Evolutionary conservation across 2,888 invertebrate genomes (phyloP), one percentile per base, ranked within the genome.

Genomic region (Lomographa bimaculata): DNA sequence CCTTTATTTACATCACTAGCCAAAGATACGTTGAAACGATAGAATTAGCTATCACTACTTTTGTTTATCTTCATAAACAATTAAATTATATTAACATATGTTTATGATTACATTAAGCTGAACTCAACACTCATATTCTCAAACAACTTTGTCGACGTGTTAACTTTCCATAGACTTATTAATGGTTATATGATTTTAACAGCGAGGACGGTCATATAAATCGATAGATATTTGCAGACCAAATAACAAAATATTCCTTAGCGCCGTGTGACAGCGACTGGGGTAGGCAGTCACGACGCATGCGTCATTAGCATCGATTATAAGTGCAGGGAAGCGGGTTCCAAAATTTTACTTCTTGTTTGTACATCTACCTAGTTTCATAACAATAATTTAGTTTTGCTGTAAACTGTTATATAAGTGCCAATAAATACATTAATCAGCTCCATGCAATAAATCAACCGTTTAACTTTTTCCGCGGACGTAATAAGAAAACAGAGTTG

Each of bases 251-350:
- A 5, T 34, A 29, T 19, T 20, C 14, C 21, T 4, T 18, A n/a
- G 24, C 9, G 38, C 26, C 38, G 33, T 6, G 30, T 38, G 16
- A 18, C 32, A 14, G 33, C 33, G 23, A 12, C 7, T 25, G 25
- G 11, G 19, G 18, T n/a, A 11, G 10, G 8, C 2, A 5, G 5
- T n/a, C 5, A 30, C 7, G 5, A 28, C 41, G 41, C 41, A 35
- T 41, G 41, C 25, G 41, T 8, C 4, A 19, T 24, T 23, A 32
- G 26, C 41, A 41, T 41, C 25, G 41, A 41, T 41, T 30, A 29
- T 35, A 19, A 41, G 41, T 35, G 41, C 35, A 41, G 41, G 24
- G 35, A 35, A 21, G 8, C 8, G 7, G 21, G 21, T 23, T n/a
- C 16, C 7, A 23, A 21, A 20, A 21, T 20, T 10, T 30, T 7